Base-by-base conservation (phyloP, 1,140 invertebrate species). In the Cydia pomonella region DNA sequence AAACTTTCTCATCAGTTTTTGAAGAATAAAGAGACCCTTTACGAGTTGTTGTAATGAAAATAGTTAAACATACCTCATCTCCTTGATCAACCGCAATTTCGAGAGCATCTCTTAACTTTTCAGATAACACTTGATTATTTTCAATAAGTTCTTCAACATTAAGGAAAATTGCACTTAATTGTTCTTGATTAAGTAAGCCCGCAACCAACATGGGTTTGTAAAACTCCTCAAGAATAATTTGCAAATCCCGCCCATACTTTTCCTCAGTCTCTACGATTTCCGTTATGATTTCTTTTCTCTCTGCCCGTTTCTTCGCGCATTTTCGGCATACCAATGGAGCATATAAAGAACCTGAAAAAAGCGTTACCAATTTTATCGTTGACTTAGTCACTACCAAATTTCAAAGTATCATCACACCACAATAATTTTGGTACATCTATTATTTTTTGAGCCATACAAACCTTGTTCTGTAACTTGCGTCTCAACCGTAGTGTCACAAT, bases 211-310 rank as follows among this genome's bases (percentile, higher is more conserved):
- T 98, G 0, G 98, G 98, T 82, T 96, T 96, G 89, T 98, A 98
- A 91, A 99, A 99, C 89, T 99, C 98, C 89, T 99, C 97, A 62
- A 97, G 92, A 75, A 99, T 97, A 63, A 99, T 98, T 83, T 96
- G 96, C 78, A 99, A 93, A 93, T 99, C 98, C 79, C 97, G 94
- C 1, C 97, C 97, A 87, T 99, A 99, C 87, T 98, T 99, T 80
- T 98, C 96, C 93, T 99, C 98, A 1, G 98, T 99, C 90, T 99
- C 98, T 2, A 98, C 97, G 77, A 99, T 98, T 94, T 99, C 98
- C 1, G 96, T 97, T 69, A 99, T 97, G 21, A 98, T 99, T 93
- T 99, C 98, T 85, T 98, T 98, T 47, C 98, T 94, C 87, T 99
- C 98, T 0, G 96, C 95, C 74, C 98, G 94, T 85, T 97, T 97